Evolutionary conservation across 2,888 invertebrate species (phyloP), one percentile per base, ranked within the genome.

Genomic region (Polymixis lichenea): DNA sequence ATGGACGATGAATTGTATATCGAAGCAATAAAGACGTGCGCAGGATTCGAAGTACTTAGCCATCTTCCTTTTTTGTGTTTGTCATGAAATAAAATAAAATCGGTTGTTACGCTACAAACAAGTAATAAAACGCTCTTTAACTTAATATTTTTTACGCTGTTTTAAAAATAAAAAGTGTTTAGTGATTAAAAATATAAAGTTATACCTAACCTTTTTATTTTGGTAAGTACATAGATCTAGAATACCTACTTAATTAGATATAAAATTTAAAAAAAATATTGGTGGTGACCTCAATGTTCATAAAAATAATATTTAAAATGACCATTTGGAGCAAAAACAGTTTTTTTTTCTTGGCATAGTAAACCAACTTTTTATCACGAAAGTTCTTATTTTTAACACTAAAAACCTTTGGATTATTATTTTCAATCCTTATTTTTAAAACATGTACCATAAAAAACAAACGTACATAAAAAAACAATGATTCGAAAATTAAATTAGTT

Each of bases 401-500:
- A 22, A 53, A 0, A 28, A 28, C 22, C 5, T 25, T n/a, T 0
- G 13, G 22, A 13, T 68, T 25, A 28, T 22, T 15, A 25, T 22
- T 25, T 0, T 3, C 22, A 46, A 22, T 11, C 2, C 9, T 51
- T 67, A 22, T 32, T 77, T 64, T 56, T 38, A 0, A 49, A 56
- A 49, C 15, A 5, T 17, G 22, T 6, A 2, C 6, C 46, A 43
- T 17, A 28, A 46, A 25, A 38, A 81, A 38, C 17, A n/a, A 62
- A 74, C 15, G 28, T 46, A 22, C 19, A 46, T 55, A 62, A 70
- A 72, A 68, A 75, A 77, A 71, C 70, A 69, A 25, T 25, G 5
- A 70, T 75, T 71, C 67, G 62, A 78, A 86, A 86, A 87, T 86
- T 86, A 64, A 86, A 82, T 86, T 88, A 81, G 73, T 76, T 78